These are phyloP conservation scores for Erythrolamprus reginae DNA, from an alignment of 2,113 vertebrate species.

Conservation along the genomic window DNA sequence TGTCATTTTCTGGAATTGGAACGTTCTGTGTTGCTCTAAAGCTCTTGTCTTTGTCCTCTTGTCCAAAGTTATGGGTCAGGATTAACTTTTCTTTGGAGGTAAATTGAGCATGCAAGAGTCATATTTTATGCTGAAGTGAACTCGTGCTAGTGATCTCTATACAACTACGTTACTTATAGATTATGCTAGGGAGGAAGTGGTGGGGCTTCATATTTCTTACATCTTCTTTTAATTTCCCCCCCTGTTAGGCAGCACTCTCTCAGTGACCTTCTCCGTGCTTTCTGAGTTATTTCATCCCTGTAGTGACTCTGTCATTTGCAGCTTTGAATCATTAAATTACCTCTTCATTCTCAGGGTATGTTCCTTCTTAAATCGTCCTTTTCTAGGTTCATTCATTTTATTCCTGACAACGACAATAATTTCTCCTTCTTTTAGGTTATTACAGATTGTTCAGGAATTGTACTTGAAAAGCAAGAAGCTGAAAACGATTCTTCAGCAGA, in stretches of 20 bases:
- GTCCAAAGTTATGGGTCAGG: background rate
- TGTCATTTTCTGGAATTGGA: background rate
- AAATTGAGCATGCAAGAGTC: background rate
- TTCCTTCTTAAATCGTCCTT: background rate
- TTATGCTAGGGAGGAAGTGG: background rate
- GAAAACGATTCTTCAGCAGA: slow-evolving; percentile 51
- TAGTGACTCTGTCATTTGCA: background rate
- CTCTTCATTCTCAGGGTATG: background rate
- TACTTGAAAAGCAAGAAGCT: slow-evolving; percentile 62
- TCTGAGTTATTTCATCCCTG: background rate
- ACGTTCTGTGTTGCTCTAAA: background rate
- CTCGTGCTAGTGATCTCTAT: background rate
- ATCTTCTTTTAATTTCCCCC: background rate
- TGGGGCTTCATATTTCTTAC: too few species aligned
- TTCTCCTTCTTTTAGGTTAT: slow-evolving; percentile 63
- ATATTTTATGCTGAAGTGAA: background rate
- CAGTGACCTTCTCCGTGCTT: background rate
- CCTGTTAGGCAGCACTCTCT: background rate
- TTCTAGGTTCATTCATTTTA: background rate
- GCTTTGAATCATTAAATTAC: background rate
- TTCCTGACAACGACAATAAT: background rate
- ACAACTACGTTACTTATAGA: background rate
- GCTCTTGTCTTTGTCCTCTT: background rate
- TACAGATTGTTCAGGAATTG: slow-evolving; percentile 76
- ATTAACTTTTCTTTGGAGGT: background rate